phyloP scores from a whole-genome alignment of 2,888 invertebrate species.

The Allygus modestus region DNA sequence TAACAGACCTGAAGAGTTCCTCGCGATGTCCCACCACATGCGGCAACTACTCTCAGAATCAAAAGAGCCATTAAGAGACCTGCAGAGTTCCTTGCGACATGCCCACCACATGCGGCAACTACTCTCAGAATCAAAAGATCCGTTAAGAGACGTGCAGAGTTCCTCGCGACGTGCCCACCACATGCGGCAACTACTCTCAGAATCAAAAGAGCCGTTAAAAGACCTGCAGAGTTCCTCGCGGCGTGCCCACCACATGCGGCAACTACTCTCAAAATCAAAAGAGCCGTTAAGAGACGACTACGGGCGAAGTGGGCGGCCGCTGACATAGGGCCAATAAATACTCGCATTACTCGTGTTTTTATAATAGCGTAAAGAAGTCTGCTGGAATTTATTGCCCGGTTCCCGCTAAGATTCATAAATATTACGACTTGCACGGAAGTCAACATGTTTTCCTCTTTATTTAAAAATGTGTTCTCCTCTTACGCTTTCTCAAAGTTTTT shows the following conservation, averaged over 20 bases:
- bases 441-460: slow-evolving; percentile 54
- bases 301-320: neutral
- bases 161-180: no score
- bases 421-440: slow-evolving; percentile 52
- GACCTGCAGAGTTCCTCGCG: neutral
- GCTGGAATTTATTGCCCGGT: slow-evolving; percentile 32
- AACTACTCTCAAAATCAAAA: slow-evolving; percentile 31
- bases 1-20: no score
- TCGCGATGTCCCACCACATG: no score
- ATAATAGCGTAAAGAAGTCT: slow-evolving; percentile 55
- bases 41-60: neutral
- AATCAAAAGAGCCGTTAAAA: slow-evolving; percentile 14
- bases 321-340: slow-evolving; percentile 51
- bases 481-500: slow-evolving; percentile 22
- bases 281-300: slow-evolving; percentile 21
- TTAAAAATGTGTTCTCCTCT: slow-evolving; percentile 42
- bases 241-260: neutral
- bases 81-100: no score
- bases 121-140: neutral
- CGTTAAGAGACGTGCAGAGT: no score
- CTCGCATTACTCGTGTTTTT: slow-evolving; percentile 52
- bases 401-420: slow-evolving; percentile 57
- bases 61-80: slow-evolving; percentile 5
- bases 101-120: no score
- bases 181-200: no score